Evolutionary conservation across 2,888 invertebrate genomes (phyloP), one percentile per base, ranked within the genome.

Genomic region (Polymixis flavicincta): DNA sequence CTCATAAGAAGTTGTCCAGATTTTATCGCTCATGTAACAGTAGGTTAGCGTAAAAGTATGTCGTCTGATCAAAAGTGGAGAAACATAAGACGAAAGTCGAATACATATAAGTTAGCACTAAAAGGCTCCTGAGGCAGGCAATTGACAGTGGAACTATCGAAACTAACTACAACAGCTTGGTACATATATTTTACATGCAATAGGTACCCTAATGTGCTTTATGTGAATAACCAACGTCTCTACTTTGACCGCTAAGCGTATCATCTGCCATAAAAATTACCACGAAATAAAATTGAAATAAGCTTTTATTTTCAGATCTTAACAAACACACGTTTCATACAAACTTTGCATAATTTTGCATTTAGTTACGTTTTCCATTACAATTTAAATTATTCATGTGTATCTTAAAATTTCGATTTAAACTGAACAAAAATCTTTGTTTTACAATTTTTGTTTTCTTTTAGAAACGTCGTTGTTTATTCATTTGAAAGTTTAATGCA

Each of bases 301-400:
- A 52, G 19, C 57, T 42, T 71, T 83, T 61, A 71, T 71, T 61
- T 73, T 71, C n/a, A 60, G 42, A 65, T 69, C 45, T 55, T 37
- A 68, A 72, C 13, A 67, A 70, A 68, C 71, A 85, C 68, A 85
- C 63, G 64, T 71, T 75, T 71, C 17, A 50, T 54, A 70, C 54
- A 28, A 63, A 70, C 71, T 84, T 84, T 66, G 25, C 82, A 84
- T 65, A 77, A 84, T 60, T 86, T 71, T 57, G 28, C 65, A 72
- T 78, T 69, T 28, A 74, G 32, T 55, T 59, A 75, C 60, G 67
- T 75, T 80, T 86, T 84, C 77, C 71, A 84, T 86, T 83, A 77
- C 63, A 57, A 69, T 81, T 81, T 84, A 68, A 74, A 86, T 84
- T 72, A 74, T 74, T 70, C 60, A 68, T 52, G 61, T 81, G 65